Base-by-base conservation (phyloP, 2,888 invertebrate species). In the Brenthis daphne region DNA sequence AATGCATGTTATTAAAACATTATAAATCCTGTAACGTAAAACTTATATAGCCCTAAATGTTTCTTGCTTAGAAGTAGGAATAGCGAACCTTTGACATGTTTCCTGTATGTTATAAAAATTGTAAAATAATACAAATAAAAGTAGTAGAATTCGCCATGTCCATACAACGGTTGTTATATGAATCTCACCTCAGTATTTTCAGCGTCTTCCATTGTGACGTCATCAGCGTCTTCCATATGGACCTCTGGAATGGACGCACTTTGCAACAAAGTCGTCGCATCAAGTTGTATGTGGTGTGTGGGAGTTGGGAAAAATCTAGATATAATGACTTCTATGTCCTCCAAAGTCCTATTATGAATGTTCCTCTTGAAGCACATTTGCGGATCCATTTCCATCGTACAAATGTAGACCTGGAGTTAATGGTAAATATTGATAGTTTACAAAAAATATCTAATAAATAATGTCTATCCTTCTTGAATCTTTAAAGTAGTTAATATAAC, bases 381-480 rank as follows among this genome's bases (percentile, higher is more conserved):
- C 13, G 96, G 86, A 84, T 98, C 98, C 82, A 95, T 94, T 77
- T 97, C 96, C 94, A 98, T 94, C 83, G 98, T 97, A 79, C 97
- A 96, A 69, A 98, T 94, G 85, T 98, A 99, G 20, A 98, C 98
- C 98, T 98, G 83, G 13, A 85, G 24, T 33, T 37, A 29, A 51
- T 48, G 14, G 37, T 48, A 68, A 53, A 54, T n/a, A 5, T 54
- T 37, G 16, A 53, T 51, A 47, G 4, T 55, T 43, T 8, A 3
- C 11, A 43, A 43, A 43, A 43, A 43, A 11, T 2, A 11, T 43
- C 11, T 43, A 11, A 43, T 43, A 43, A 8, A 43, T 2, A 11
- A 43, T 43, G 11, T 8, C 37, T 43, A 43, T 8, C 29, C 29
- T 29, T 29, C 5, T 29, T 29, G 29, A 4, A 29, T 29, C 8